phyloP scores from a whole-genome alignment of 2,888 invertebrate genomes.

The Cenopis cana region DNA sequence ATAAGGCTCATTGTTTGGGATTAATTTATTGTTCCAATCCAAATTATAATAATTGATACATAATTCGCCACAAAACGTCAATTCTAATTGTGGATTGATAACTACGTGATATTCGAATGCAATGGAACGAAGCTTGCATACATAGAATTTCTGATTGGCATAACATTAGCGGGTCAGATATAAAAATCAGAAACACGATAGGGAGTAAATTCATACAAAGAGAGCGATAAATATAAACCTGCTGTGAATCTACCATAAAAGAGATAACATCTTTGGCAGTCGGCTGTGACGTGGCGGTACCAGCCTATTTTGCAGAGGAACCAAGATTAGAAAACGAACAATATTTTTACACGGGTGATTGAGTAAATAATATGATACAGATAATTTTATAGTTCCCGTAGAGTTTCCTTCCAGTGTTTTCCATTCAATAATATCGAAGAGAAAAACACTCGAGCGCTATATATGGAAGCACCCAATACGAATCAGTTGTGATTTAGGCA shows the following conservation, averaged over 20 bases:
- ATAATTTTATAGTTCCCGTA: background rate
- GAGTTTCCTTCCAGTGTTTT: background rate
- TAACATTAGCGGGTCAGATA: slow-evolving; percentile 26
- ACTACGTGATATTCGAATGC: slow-evolving; percentile 16
- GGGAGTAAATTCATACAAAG: slow-evolving; percentile 29
- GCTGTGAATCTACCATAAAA: slow-evolving; percentile 38
- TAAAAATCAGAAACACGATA: slow-evolving; percentile 20
- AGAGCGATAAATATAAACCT: slow-evolving; percentile 32
- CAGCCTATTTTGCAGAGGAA: slow-evolving; percentile 35
- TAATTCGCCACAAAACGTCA: background rate
- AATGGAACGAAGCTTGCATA: slow-evolving; percentile 32
- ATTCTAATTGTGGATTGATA: slow-evolving; percentile 9
- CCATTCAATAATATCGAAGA: background rate
- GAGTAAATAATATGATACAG: background rate
- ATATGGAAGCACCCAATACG: background rate
- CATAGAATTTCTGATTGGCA: slow-evolving; percentile 22
- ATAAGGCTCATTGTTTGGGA: background rate
- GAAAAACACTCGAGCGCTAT: background rate
- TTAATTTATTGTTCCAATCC: slow-evolving; percentile 2
- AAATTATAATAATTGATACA: slow-evolving; percentile 3
- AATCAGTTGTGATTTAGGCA: background rate
- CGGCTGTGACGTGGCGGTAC: slow-evolving; percentile 25
- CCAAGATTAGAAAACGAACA: slow-evolving; percentile 31
- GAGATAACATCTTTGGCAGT: slow-evolving; percentile 43
- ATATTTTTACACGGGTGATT: slow-evolving; percentile 9